phyloP scores from a whole-genome alignment of 2,797 vertebrate genomes.

The Oceanodroma leucorhoa region DNA sequence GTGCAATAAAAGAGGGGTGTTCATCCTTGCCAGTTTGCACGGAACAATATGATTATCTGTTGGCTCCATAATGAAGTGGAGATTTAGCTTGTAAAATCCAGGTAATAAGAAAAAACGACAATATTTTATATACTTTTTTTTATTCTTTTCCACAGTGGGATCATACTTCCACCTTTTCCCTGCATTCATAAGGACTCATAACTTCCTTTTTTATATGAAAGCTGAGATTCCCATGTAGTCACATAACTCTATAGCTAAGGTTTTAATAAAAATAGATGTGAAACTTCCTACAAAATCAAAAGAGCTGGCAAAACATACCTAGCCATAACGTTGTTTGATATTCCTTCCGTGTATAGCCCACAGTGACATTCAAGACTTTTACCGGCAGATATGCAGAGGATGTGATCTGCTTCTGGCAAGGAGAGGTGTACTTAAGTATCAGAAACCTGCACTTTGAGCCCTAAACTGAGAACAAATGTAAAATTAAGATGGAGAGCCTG shows the following conservation, averaged over 20 bases:
- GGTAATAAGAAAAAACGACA: background rate
- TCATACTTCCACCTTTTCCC: background rate
- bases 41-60: background rate
- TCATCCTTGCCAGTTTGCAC: rapidly evolving
- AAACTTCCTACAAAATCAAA: background rate
- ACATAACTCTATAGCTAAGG: background rate
- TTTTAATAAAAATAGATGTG: background rate
- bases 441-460: background rate
- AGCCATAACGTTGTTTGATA: background rate
- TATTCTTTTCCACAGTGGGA: background rate
- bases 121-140: background rate
- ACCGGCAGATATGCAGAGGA: background rate
- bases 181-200: background rate
- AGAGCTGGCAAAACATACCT: background rate
- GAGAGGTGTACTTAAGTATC: background rate
- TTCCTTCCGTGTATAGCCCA: background rate
- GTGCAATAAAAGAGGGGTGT: background rate
- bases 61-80: background rate
- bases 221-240: background rate
- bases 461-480: background rate
- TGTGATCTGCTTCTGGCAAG: background rate
- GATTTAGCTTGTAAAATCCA: background rate
- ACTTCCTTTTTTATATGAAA: background rate
- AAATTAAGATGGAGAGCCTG: background rate
- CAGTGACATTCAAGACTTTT: background rate